These are phyloP conservation scores for Monodelphis domestica DNA, from an alignment of 2,797 vertebrate genomes.

Conservation along the genomic window DNA sequence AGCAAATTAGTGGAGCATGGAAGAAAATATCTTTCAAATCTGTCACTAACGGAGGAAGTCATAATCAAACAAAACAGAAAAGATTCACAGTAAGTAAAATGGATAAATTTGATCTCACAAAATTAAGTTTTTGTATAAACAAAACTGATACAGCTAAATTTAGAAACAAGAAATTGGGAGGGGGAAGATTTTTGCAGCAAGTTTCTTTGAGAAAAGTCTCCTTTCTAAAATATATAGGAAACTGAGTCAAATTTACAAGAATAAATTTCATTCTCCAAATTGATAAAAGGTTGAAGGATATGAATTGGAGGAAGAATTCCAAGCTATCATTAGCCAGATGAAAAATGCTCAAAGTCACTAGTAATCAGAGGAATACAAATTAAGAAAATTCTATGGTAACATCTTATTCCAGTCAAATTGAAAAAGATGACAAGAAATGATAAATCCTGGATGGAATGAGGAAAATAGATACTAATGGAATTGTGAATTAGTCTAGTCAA, in stretches of 20 bases:
- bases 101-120: neutral
- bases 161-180: neutral
- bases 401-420: neutral
- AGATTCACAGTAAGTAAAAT: neutral
- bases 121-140: neutral
- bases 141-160: neutral
- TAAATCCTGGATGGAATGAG: neutral
- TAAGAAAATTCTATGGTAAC: neutral
- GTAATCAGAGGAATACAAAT: neutral
- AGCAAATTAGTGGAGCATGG: neutral
- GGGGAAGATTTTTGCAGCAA: neutral
- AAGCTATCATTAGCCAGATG: neutral
- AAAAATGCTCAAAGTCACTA: neutral
- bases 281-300: neutral
- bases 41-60: neutral
- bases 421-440: neutral
- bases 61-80: neutral
- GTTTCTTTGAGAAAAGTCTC: neutral
- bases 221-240: neutral
- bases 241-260: neutral
- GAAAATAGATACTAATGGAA: neutral
- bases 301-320: neutral
- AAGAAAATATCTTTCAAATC: neutral
- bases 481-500: neutral
- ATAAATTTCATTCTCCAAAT: neutral